Base-by-base conservation (phyloP, 2,888 invertebrate genomes). In the Balanococcus diminutus region DNA sequence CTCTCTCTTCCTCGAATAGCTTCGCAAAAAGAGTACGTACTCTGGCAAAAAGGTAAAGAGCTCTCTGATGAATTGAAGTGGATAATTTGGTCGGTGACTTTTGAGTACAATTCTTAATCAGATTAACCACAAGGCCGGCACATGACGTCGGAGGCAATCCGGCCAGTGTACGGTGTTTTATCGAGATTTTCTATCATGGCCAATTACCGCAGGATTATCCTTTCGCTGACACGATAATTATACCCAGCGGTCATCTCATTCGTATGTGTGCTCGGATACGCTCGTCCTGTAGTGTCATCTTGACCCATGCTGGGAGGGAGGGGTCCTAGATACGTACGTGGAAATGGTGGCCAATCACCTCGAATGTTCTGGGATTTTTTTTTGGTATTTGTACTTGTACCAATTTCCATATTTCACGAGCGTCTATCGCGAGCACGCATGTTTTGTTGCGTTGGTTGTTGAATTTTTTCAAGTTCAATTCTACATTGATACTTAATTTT, bases 61-160 rank as follows among this genome's bases (percentile, higher is more conserved):
- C 75, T 75, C 75, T 75, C 75, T 19, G 75, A 32, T 75, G 75
- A 75, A 75, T 75, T 75, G 75, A 32, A 75, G 75, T 32, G 75
- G 32, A 75, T 75, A 75, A 75, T 32, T 75, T 75, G 75, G 6
- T 75, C 31, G 75, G 32, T 32, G 32, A 67, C 61, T 67, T 67
- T 67, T 67, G 61, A 67, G 61, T 67, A 75, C 75, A 25, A 32
- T 67, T 67, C 25, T 31, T 75, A 75, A 75, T 75, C 75, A n/a
- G 32, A 75, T 75, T 75, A 19, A 25, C 32, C 75, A 14, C 16
- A 28, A 11, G 67, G 28, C 28, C 1, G 19, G 19, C 51, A n/a
- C n/a, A n/a, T 51, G 51, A 67, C 5, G n/a, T n/a, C n/a, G n/a
- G 25, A 28, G 46, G 46, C 46, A n/a, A 56, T 28, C 0, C 11